These are phyloP conservation scores for Scylla paramamosain DNA, from an alignment of 1,140 invertebrate genomes.

Conservation along the genomic window DNA sequence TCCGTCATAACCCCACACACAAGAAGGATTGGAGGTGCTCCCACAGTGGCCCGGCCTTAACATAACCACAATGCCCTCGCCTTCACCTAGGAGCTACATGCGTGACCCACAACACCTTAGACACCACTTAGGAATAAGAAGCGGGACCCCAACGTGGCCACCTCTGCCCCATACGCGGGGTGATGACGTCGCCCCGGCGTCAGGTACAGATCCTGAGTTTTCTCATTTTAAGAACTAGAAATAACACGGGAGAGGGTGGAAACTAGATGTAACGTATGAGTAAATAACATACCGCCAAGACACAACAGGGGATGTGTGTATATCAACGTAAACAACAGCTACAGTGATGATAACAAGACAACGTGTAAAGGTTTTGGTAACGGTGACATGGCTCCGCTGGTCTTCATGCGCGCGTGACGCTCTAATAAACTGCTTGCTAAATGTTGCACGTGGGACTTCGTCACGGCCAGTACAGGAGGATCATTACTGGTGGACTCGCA, in stretches of 20 bases:
- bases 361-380: background rate
- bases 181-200: background rate
- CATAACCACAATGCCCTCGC: constrained; percentile 10
- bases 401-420: background rate
- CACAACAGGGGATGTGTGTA: constrained; percentile 58
- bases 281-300: constrained; percentile 58
- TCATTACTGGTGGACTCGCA: background rate
- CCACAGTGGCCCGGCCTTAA: background rate
- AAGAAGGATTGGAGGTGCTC: background rate
- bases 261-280: constrained; percentile 29
- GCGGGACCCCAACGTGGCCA: background rate
- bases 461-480: background rate
- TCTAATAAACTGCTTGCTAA: background rate
- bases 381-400: background rate
- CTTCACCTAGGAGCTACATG: constrained; percentile 12
- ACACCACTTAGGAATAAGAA: constrained; percentile 13
- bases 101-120: constrained; percentile 18
- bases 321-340: background rate
- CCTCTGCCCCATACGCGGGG: constrained; percentile 4
- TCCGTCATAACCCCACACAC: background rate
- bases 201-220: constrained; percentile 71
- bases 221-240: constrained; percentile 60
- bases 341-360: background rate
- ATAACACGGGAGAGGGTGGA: constrained; percentile 30
- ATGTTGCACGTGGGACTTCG: background rate